Evolutionary conservation across 2,113 vertebrate genomes (phyloP).

Genomic region (Sturnira hondurensis): DNA sequence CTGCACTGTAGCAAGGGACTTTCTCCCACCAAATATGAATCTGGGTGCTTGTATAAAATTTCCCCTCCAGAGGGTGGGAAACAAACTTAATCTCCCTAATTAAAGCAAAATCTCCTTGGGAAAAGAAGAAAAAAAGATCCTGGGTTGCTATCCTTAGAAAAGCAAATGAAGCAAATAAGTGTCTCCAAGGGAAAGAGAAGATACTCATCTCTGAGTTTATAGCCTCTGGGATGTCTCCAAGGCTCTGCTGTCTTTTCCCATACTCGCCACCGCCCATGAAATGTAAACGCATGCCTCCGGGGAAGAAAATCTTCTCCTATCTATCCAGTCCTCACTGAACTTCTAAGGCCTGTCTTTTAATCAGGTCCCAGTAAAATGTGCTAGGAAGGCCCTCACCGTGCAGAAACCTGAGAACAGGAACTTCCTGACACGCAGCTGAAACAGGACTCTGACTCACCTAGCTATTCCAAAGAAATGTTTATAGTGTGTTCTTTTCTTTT

Average conservation of each 20-base stretch:
- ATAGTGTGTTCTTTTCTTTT: neutral
- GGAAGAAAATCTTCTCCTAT: neutral
- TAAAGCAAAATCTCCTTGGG: neutral
- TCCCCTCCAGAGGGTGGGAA: neutral
- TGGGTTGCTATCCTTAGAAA: neutral
- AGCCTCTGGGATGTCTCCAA: neutral
- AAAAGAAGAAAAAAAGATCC: neutral
- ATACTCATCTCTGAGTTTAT: neutral
- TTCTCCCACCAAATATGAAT: neutral
- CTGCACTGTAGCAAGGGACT: neutral
- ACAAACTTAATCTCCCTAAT: neutral
- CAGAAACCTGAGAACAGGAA: neutral
- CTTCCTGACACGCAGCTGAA: neutral
- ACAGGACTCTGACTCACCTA: neutral
- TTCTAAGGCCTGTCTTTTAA: neutral
- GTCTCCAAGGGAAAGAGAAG: neutral
- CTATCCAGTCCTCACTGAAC: neutral
- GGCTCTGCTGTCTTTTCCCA: neutral
- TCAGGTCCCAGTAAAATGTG: neutral
- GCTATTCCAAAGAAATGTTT: neutral
- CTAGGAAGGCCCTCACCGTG: neutral
- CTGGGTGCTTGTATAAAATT: neutral
- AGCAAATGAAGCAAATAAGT: neutral
- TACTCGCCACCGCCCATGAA: neutral
- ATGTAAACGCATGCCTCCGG: neutral